Evolutionary conservation across 2,797 vertebrate genomes (phyloP).

Genomic region (Silurus lanzhouensis): DNA sequence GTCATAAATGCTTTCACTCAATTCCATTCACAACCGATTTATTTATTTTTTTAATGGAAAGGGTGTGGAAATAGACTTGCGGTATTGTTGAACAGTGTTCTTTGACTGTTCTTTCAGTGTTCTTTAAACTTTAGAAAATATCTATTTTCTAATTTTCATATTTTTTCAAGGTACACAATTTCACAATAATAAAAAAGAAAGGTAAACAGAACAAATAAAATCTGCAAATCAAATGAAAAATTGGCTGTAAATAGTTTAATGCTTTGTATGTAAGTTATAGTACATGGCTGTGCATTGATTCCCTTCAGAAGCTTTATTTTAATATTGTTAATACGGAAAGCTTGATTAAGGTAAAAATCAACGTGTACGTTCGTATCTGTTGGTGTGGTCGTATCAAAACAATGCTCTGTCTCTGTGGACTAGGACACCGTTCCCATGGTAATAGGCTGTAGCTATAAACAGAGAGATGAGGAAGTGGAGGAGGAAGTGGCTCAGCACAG

Average conservation of each 20-base stretch:
- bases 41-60: not conserved
- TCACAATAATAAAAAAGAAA: not conserved
- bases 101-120: not conserved
- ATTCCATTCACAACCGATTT: not conserved
- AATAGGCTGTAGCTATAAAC: constrained; percentile 56
- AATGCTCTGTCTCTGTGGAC: constrained; percentile 37
- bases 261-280: not conserved
- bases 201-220: not conserved
- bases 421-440: constrained; percentile 58
- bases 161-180: not conserved
- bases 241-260: not conserved
- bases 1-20: constrained; percentile 1
- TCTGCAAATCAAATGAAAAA: not conserved
- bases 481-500: constrained; percentile 42
- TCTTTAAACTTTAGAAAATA: not conserved
- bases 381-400: constrained; percentile 35
- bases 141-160: not conserved
- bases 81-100: not conserved
- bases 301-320: not conserved
- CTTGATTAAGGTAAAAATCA: not conserved
- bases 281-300: not conserved
- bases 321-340: too few species aligned
- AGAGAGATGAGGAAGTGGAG: constrained; percentile 66
- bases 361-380: constrained; percentile 29
- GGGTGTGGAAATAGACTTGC: not conserved